These are phyloP conservation scores for Platanista minor DNA, from an alignment of 2,113 vertebrate species.

Conservation along the genomic window DNA sequence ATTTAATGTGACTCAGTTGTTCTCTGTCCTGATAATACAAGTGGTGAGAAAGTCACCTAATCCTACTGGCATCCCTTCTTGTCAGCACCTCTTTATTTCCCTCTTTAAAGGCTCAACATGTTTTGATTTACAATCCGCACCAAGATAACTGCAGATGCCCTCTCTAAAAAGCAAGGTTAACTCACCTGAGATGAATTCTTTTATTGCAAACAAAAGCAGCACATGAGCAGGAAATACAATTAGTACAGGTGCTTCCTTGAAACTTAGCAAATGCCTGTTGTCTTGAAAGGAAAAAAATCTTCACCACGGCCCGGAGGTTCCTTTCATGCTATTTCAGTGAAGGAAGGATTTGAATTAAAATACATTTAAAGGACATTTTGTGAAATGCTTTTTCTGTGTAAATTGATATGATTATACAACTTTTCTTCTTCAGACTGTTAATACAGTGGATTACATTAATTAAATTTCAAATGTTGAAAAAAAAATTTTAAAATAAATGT, in stretches of 20 bases:
- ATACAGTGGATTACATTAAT: too few relatives aligned
- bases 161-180: conserved; percentile 86
- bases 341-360: conserved; percentile 77
- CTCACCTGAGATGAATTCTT: conserved; percentile 87
- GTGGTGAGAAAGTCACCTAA: conserved; percentile 84
- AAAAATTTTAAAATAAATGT: too few relatives aligned
- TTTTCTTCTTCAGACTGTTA: too few relatives aligned
- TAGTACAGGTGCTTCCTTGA: conserved; percentile 86
- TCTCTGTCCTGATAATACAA: conserved; percentile 81
- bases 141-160: conserved; percentile 87
- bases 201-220: conserved; percentile 84
- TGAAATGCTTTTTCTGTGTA: too few relatives aligned
- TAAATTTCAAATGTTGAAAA: too few relatives aligned
- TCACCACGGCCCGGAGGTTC: conserved; percentile 52
- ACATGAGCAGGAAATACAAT: conserved; percentile 85
- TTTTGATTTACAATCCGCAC: conserved; percentile 86
- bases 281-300: conserved; percentile 56
- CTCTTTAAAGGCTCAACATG: conserved; percentile 87
- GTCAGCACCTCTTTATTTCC: conserved; percentile 86
- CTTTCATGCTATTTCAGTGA: conserved; percentile 74
- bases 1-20: conserved; percentile 84
- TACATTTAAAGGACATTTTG: neutral
- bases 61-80: conserved; percentile 84
- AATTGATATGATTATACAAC: too few relatives aligned
- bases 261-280: conserved; percentile 79